Conservation (phyloP, 1,140 invertebrate species). For the Wasmannia auropunctata region DNA sequence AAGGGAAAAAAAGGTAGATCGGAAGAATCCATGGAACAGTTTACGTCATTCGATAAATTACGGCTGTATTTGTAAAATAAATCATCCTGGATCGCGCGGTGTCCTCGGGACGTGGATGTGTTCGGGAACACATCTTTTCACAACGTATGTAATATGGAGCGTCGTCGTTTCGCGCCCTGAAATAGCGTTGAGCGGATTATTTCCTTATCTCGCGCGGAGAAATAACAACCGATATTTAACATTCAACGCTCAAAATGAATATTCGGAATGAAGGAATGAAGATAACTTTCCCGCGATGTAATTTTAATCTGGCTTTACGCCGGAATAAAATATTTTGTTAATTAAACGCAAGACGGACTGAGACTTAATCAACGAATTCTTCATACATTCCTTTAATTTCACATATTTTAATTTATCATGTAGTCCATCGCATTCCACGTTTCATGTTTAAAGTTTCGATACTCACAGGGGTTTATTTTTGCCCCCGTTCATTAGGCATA, state of each 20-base stretch:
- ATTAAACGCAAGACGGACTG: not conserved
- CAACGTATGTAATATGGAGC: too few relatives aligned
- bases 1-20: constrained; percentile 24
- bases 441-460: not conserved
- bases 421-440: too few relatives aligned
- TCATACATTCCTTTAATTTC: too few relatives aligned
- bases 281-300: not conserved
- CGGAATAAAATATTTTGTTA: not conserved
- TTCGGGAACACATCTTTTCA: not conserved
- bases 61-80: constrained; percentile 53
- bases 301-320: not conserved
- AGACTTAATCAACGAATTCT: not conserved
- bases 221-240: constrained; percentile 12
- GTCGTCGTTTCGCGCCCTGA: not conserved
- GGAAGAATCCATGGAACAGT: constrained; percentile 46
- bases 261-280: not conserved
- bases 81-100: constrained; percentile 32
- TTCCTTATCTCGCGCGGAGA: not conserved
- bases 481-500: not conserved
- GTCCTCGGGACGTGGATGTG: not conserved
- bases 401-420: not conserved
- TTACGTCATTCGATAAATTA: constrained; percentile 56
- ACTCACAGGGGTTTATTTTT: not conserved
- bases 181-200: constrained; percentile 38
- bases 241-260: not conserved